A percentile compares a stretch with the other conserved stretches of the same genome.
These are phyloP conservation scores for Ctena decussata DNA, from an alignment of 2,888 invertebrate species.

Conservation along the genomic window DNA sequence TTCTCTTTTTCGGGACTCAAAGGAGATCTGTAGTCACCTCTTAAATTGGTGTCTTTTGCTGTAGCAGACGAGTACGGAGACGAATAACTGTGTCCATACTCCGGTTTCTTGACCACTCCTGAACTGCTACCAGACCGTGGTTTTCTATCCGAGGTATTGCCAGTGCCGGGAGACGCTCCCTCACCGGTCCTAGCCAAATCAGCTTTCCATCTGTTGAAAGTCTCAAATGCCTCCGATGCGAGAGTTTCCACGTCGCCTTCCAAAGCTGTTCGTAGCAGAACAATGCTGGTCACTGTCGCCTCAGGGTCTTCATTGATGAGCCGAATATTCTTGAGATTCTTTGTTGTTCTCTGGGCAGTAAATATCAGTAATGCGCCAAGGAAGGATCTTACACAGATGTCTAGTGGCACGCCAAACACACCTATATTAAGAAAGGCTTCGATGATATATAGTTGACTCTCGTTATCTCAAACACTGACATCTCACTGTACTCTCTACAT, in stretches of 20 bases:
- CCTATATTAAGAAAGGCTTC: too few relatives aligned
- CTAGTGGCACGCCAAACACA: conserved; percentile 71
- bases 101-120: neutral
- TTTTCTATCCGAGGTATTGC: neutral
- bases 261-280: conserved; percentile 48
- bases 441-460: too few relatives aligned
- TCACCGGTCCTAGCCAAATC: neutral
- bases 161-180: neutral
- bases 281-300: conserved; percentile 54
- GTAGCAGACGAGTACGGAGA: too few relatives aligned
- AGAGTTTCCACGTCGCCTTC: conserved; percentile 25
- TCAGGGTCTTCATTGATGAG: conserved; percentile 67
- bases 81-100: neutral
- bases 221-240: conserved; percentile 34
- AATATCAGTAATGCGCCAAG: conserved; percentile 65
- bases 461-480: too few relatives aligned
- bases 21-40: neutral
- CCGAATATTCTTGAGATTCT: conserved; percentile 49
- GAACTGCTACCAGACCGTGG: neutral
- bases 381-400: conserved; percentile 67
- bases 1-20: neutral
- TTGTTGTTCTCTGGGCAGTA: neutral
- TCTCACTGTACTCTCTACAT: too few relatives aligned
- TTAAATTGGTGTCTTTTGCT: neutral
- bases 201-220: neutral